Percentiles rank a stretch among this genome's conserved stretches.
These are phyloP conservation scores for Coracopsis vasa DNA, from an alignment of 2,113 vertebrate species.

Conservation along the genomic window DNA sequence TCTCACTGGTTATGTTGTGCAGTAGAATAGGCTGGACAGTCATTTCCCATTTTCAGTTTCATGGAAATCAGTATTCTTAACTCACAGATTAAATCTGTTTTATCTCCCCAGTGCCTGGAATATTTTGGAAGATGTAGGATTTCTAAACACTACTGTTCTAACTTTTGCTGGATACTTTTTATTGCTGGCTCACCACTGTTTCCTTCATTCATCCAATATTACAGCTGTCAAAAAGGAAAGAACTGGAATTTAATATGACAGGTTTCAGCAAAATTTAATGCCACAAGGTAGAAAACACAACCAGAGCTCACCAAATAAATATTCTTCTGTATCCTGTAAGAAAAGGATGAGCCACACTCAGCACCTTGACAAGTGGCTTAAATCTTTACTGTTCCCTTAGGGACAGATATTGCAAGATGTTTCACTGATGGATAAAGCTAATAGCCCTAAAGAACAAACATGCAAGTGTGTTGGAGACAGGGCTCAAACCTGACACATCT, in stretches of 20 bases:
- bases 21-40: neutral
- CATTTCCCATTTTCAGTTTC: neutral
- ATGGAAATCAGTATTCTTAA: neutral
- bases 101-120: neutral
- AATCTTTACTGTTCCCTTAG: neutral
- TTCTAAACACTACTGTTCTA: neutral
- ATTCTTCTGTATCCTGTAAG: neutral
- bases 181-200: neutral
- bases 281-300: neutral
- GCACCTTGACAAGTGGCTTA: neutral
- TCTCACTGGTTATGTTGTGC: neutral
- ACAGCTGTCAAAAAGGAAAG: neutral
- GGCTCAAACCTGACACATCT: neutral
- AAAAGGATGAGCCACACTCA: neutral
- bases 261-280: neutral
- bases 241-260: neutral
- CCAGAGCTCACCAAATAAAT: neutral
- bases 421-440: neutral
- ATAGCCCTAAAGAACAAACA: neutral
- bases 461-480: neutral
- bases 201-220: neutral
- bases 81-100: neutral
- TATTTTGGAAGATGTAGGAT: neutral
- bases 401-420: neutral
- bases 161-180: neutral